Base-by-base conservation (phyloP, 2,888 invertebrate genomes). In the Eupithecia inturbata region DNA sequence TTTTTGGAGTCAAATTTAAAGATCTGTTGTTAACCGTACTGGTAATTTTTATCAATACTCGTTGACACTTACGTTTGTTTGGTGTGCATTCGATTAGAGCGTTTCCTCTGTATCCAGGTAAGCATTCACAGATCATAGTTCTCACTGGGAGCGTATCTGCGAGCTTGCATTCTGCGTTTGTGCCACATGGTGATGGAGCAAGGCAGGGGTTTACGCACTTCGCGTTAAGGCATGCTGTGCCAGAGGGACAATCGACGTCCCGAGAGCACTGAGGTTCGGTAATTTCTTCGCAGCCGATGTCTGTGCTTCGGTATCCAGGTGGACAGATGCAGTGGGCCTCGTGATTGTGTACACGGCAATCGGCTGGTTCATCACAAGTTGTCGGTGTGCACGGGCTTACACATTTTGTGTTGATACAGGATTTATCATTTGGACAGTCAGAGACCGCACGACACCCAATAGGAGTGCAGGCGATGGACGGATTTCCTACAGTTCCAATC, bases 101-200 rank as follows among this genome's bases (percentile, higher is more conserved):
- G 87, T 98, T 97, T 88, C 98, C 98, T 90, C 96, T 96, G 87
- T 97, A 98, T 76, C 98, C 98, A 49, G 97, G 97, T 64, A 97
- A 88, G 87, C 98, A 98, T 89, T 97, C 97, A 85, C 98, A 98
- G 77, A 97, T 96, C 97, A 98, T 97, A 12, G 98, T 98, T 85
- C 97, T 95, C 0, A 98, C 97, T 14, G 98, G 98, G 68, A 96
- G 93, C 0, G 98, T 98, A 85, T 98, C 97, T 45, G 97, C 91
- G 3, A 97, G 96, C 77, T 95, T 96, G 85, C 98, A 98, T 74
- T 96, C 95, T 0, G 98, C 96, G 85, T 98, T 97, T 1, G 95
- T 95, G 10, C 97, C 98, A 85, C 98, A 98, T 0, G 98, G 98
- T 81, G 96, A 95, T 3, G 97, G 96, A 68, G 96, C 96, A 64